phyloP scores from a whole-genome alignment of 92 coral and sea anemone genomes.

The Scolanthus callimorphus region DNA sequence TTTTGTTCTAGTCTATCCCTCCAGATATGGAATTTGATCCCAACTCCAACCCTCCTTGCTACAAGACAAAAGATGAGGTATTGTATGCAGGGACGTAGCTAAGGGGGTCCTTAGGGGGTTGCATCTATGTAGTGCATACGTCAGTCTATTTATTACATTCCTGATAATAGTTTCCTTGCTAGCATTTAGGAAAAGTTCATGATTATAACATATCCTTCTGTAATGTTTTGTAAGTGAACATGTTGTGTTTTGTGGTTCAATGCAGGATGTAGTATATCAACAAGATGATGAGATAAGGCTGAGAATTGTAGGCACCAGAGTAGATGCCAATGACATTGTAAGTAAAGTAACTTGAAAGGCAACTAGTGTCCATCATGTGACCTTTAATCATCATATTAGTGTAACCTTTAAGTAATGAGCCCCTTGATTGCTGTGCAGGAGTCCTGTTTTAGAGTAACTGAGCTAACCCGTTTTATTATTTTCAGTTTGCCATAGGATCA shows the following conservation, averaged over 20 bases:
- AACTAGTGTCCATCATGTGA: not conserved
- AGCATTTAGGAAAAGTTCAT: no score
- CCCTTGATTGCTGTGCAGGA: no score
- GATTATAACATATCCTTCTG: no score
- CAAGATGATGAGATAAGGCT: constrained; percentile 95
- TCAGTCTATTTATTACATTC: no score
- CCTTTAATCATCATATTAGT: no score
- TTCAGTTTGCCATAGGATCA: constrained; percentile 98
- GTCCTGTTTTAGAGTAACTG: no score
- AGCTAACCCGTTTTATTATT: not conserved
- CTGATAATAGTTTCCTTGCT: no score
- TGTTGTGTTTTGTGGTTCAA: no score
- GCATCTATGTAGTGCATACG: no score
- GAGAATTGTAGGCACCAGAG: constrained; percentile 94
- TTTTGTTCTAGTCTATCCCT: constrained; percentile 74
- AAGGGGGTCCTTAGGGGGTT: no score
- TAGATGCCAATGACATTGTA: constrained; percentile 97
- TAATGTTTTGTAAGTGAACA: not conserved
- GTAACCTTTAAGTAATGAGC: no score
- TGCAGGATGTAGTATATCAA: constrained; percentile 97
- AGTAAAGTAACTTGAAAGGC: constrained; percentile 21
- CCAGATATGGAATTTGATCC: constrained; percentile 97
- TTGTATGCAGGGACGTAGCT: not conserved
- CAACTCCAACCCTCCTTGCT: constrained; percentile 91
- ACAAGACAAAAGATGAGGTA: constrained; percentile 95